Evolutionary conservation across 2,888 invertebrate genomes (phyloP).

Genomic region (Drosophila barbarae): DNA sequence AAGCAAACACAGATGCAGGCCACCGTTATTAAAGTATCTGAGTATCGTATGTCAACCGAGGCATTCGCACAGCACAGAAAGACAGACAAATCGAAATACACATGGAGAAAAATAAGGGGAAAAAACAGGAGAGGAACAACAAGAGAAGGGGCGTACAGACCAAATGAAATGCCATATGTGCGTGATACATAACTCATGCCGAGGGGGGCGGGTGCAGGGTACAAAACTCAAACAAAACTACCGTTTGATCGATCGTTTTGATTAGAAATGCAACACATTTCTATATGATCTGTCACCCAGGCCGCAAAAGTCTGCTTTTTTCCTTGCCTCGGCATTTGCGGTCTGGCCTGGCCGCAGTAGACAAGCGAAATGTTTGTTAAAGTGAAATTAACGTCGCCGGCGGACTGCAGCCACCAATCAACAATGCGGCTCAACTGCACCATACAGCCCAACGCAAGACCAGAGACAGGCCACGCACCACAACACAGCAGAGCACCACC

Average conservation of each 20-base stretch:
- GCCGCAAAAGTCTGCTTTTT: slow-evolving; percentile 59
- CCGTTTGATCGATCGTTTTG: slow-evolving; percentile 79
- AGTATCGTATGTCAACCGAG: slow-evolving; percentile 66
- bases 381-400: slow-evolving; percentile 75
- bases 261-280: slow-evolving; percentile 79
- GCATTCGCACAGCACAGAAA: slow-evolving; percentile 56
- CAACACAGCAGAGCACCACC: slow-evolving; percentile 5
- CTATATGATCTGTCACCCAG: slow-evolving; percentile 77
- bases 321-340: slow-evolving; percentile 24
- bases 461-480: slow-evolving; percentile 19
- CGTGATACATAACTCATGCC: slow-evolving; percentile 19
- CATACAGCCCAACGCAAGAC: slow-evolving; percentile 6
- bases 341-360: slow-evolving; percentile 46
- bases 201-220: neutral
- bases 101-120: slow-evolving; percentile 6
- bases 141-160: slow-evolving; percentile 13
- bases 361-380: slow-evolving; percentile 76
- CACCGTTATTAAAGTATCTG: slow-evolving; percentile 41
- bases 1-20: slow-evolving; percentile 38
- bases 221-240: slow-evolving; percentile 65
- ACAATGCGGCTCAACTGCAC: slow-evolving; percentile 59
- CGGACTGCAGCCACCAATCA: slow-evolving; percentile 67
- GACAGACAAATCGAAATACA: slow-evolving; percentile 32
- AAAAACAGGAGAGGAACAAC: slow-evolving; percentile 4
- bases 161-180: slow-evolving; percentile 60